A percentile compares a stretch with the other conserved stretches of the same genome.
phyloP scores from a whole-genome alignment of 37 sponge, comb jelly and placozoan species.

The Amphimedon queenslandica region DNA sequence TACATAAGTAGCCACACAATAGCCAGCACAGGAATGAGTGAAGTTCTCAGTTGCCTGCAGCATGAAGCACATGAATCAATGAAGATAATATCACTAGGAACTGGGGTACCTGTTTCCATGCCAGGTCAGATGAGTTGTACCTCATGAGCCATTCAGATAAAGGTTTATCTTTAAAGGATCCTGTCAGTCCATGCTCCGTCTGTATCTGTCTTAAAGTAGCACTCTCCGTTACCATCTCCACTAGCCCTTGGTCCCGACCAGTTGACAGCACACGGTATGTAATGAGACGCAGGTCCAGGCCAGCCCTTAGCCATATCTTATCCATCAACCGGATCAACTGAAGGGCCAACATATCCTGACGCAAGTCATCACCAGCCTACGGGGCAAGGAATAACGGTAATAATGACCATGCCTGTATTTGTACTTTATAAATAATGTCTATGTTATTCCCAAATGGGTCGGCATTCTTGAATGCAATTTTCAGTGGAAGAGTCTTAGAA shows the following conservation, averaged over 20 bases:
- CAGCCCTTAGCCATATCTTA: slow-evolving; percentile 75
- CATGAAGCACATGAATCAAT: neutral
- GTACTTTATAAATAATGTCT: slow-evolving; percentile 67
- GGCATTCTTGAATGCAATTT: slow-evolving; percentile 63
- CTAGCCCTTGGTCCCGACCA: slow-evolving; percentile 72
- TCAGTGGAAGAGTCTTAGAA: slow-evolving; percentile 85
- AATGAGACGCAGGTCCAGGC: slow-evolving; percentile 77
- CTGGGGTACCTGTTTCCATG: slow-evolving; percentile 63
- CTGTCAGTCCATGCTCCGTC: slow-evolving; percentile 80
- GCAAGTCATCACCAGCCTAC: slow-evolving; percentile 86
- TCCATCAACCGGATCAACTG: slow-evolving; percentile 83
- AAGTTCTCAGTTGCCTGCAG: slow-evolving; percentile 80
- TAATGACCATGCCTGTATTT: neutral
- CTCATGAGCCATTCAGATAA: slow-evolving; percentile 81
- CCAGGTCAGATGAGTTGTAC: slow-evolving; percentile 77
- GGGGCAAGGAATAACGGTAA: neutral
- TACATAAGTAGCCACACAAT: slow-evolving; percentile 92
- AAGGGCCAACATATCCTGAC: slow-evolving; percentile 74
- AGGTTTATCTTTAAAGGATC: slow-evolving; percentile 81
- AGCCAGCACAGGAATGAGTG: slow-evolving; percentile 90
- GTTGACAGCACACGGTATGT: slow-evolving; percentile 79
- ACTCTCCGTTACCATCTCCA: slow-evolving; percentile 73
- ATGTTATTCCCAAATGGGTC: slow-evolving; percentile 58
- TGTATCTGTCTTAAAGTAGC: slow-evolving; percentile 84
- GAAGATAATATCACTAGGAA: neutral